These are phyloP conservation scores for Sebastes paucispinis DNA, from an alignment of 2,797 vertebrate species.

Conservation along the genomic window DNA sequence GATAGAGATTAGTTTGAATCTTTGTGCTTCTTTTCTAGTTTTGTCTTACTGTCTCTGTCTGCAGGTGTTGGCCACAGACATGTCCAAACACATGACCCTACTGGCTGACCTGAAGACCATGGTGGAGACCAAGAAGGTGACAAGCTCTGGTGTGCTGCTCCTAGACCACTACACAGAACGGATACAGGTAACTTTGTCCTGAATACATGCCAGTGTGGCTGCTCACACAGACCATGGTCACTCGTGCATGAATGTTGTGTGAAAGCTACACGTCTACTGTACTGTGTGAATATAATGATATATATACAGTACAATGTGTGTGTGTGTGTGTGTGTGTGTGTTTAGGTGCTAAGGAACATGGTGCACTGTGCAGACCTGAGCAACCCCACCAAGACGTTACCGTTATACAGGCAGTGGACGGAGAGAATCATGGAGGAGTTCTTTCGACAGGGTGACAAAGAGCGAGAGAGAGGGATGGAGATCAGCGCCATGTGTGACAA, in stretches of 20 bases:
- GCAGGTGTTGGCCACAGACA: constrained; percentile 97
- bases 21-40: background rate
- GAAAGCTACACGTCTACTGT: background rate
- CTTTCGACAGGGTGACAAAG: constrained; percentile 97
- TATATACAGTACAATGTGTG: background rate
- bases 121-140: constrained; percentile 99
- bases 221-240: background rate
- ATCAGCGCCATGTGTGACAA: constrained; percentile 99
- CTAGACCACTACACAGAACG: constrained; percentile 97
- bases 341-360: constrained; percentile 96
- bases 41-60: background rate
- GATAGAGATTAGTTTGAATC: background rate
- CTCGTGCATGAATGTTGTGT: background rate
- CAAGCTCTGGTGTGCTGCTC: constrained; percentile 95
- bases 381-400: constrained; percentile 94
- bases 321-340: background rate
- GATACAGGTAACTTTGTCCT: constrained; percentile 87
- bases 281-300: background rate
- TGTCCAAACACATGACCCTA: constrained; percentile 99
- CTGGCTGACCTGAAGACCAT: constrained; percentile 97
- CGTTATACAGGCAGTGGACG: constrained; percentile 95
- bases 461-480: constrained; percentile 96
- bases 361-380: constrained; percentile 98
- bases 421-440: constrained; percentile 99
- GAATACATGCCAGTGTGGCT: no score